phyloP scores from a whole-genome alignment of 2,113 vertebrate genomes.

The Catharus bicknelli region DNA sequence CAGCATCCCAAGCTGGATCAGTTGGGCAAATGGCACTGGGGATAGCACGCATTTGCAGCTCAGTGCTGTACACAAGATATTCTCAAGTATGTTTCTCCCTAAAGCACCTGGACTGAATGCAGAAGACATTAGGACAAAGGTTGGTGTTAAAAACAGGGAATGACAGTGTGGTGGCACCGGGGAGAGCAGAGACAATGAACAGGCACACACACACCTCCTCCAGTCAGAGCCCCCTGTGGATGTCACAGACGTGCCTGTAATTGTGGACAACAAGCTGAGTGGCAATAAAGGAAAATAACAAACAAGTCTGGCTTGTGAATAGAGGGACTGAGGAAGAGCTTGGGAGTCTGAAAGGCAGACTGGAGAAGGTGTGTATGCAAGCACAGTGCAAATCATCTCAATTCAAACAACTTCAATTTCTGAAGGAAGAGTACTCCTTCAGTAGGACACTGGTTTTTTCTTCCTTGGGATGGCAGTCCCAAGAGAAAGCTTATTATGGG shows the following conservation, averaged over 20 bases:
- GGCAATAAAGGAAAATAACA: not conserved
- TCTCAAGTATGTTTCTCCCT: not conserved
- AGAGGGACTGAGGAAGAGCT: not conserved
- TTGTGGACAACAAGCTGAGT: not conserved
- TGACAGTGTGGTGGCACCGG: not conserved
- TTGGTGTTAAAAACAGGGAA: not conserved
- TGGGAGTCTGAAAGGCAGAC: not conserved
- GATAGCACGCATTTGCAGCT: not conserved
- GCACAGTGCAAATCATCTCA: not conserved
- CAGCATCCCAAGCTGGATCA: not conserved
- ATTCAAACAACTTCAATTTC: not conserved
- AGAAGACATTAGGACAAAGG: not conserved
- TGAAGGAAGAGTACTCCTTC: not conserved
- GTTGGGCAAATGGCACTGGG: accelerated
- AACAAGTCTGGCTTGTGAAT: not conserved
- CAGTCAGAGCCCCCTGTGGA: not conserved
- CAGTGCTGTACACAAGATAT: not conserved
- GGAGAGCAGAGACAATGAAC: not conserved
- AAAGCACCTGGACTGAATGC: not conserved
- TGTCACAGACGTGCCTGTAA: accelerated
- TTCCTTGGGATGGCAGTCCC: not conserved
- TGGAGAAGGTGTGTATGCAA: not conserved
- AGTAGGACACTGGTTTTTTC: not conserved
- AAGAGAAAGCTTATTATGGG: not conserved
- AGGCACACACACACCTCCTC: not conserved